Conservation (phyloP, 2,888 invertebrate genomes). For the Cremastinae sp. region DNA sequence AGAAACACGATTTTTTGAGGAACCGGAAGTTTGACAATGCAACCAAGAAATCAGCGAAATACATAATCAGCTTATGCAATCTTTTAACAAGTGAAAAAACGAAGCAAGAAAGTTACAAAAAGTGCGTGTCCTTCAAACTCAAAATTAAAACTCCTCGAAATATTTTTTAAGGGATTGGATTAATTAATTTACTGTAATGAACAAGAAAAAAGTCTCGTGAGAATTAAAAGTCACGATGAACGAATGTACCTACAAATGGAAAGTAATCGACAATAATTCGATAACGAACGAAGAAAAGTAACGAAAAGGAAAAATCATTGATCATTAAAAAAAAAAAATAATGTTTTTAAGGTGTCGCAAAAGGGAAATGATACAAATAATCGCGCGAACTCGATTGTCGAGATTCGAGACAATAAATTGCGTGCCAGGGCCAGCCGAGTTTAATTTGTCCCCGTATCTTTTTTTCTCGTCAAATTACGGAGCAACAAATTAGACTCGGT, state of each 20-base stretch:
- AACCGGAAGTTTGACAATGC: slow-evolving; percentile 53
- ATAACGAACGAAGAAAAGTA: background rate
- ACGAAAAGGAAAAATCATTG: background rate
- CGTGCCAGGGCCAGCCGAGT: slow-evolving; percentile 59
- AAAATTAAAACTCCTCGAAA: too few species aligned
- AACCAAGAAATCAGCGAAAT: slow-evolving; percentile 78
- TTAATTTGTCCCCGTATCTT: slow-evolving; percentile 49
- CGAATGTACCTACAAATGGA: background rate
- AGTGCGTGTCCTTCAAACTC: background rate
- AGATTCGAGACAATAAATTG: slow-evolving; percentile 60
- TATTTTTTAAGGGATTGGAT: background rate
- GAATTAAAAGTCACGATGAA: background rate
- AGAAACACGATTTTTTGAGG: slow-evolving; percentile 39
- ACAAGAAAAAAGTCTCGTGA: background rate
- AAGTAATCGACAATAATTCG: slow-evolving; percentile 45
- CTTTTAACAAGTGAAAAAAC: slow-evolving; percentile 23
- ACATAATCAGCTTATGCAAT: slow-evolving; percentile 74
- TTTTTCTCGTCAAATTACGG: slow-evolving; percentile 29
- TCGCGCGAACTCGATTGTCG: slow-evolving; percentile 43
- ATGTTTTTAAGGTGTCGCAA: slow-evolving; percentile 23
- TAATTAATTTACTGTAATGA: background rate
- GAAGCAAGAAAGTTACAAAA: background rate
- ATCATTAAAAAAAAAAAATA: background rate
- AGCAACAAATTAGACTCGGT: slow-evolving; percentile 56
- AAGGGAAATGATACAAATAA: slow-evolving; percentile 40